Evolutionary conservation across 1,140 invertebrate species (phyloP), one percentile per base, ranked within the genome.

Genomic region (Cepaea nemoralis): DNA sequence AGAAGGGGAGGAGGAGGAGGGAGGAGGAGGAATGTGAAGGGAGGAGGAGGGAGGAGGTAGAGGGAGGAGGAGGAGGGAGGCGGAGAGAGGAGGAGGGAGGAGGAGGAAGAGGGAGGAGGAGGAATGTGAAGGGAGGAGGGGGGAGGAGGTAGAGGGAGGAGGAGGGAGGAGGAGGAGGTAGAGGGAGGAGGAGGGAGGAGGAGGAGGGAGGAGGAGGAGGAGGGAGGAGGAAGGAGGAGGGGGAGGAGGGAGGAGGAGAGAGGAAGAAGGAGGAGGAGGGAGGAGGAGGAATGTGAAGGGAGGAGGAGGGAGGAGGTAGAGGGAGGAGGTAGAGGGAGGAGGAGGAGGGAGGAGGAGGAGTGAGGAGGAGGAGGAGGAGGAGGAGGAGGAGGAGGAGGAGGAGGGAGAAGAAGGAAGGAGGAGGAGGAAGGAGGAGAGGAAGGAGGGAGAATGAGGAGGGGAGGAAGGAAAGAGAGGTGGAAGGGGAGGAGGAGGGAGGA

Each of bases 301-400:
- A n/a, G 74, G 50, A 0, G 42, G 40, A 55, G 48, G 50, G 0
- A 3, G 40, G 48, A 27, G 5, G 74, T 27, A 31, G 27, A 42
- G 50, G n/a, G 50, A 31, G 48, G 16, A 45, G 74, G 42, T 27
- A 45, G 24, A 76, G 48, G 27, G 74, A 0, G 14, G 48, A 40
- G 48, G 74, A 76, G 24, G 42, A 31, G 35, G 39, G 48, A n/a
- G n/a, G n/a, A n/a, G n/a, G n/a, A n/a, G n/a, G n/a, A n/a, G n/a
- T n/a, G n/a, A n/a, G n/a, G n/a, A 24, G 35, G 74, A 45, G 33
- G 35, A 33, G 35, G 40, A 33, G 40, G 42, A 31, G 48, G 74
- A 76, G 40, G 45, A 40, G 48, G 74, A 76, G 45, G n/a, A 31
- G 42, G 74, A 76, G 74, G 42, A 31, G 42, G 19, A 76, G 74